Evolutionary conservation across 35 echinoderm and acorn worm genomes (phyloP), one percentile per base, ranked within the genome.

Genomic region (Eucidaris tribuloides): DNA sequence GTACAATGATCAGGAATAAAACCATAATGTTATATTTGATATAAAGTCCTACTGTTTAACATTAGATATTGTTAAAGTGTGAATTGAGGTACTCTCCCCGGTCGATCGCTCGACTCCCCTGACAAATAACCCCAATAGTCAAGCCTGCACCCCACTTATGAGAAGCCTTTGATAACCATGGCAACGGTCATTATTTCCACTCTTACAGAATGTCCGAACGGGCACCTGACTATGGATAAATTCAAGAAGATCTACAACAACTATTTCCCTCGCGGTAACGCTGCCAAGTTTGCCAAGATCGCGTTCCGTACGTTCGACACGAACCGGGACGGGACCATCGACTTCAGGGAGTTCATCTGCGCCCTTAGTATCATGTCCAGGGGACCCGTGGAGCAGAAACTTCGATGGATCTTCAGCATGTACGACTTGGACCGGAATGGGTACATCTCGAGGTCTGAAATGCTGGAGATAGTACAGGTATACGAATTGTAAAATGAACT

Each of bases 341-440:
- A 85, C 43, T 95, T 95, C 63, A 82, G 92, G 72, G 92, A 95
- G 83, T 95, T 95, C 57, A 90, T 95, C 66, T 90, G 87, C 78
- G 92, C 85, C 13, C 46, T 95, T 60, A 95, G 87, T 62, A 78
- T 95, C 35, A 80, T 88, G 14, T 88, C 92, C 5, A 58, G 94
- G 85, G 94, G 94, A 4, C 88, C 76, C 20, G 60, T 97, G 24
- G 94, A 97, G 7, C 58, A 97, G 43, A 92, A 97, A 76, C 82
- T 97, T 3, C 85, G 81, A 27, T 97, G 94, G 94, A 90, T 90
- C 23, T 95, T 95, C 83, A 85, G 71, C 37, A 95, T 95, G 87
- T 95, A 95, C 48, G 92, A 95, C 39, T 44, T 95, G 3, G 83
- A 95, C 84, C 52, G 87, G 18, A 84, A 94, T 78, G 92, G 92